A percentile compares a stretch with the other conserved stretches of the same genome.
These are phyloP conservation scores for Synchiropus splendidus DNA, from an alignment of 2,113 vertebrate genomes.

Conservation along the genomic window DNA sequence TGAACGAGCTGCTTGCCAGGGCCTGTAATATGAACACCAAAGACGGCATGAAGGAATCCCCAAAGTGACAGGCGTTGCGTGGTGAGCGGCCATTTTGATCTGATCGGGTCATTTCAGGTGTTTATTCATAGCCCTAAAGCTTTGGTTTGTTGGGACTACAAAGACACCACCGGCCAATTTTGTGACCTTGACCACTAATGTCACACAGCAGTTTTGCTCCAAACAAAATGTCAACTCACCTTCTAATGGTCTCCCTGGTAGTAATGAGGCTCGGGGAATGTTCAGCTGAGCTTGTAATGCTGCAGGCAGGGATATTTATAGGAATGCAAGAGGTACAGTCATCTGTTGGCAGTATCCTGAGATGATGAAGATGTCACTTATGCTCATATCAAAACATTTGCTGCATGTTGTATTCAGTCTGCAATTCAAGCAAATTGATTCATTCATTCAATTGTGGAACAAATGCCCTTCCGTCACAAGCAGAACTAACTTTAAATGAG, in stretches of 20 bases:
- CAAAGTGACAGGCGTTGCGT: too few species aligned
- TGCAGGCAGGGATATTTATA: conserved; percentile 31
- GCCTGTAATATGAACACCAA: too few species aligned
- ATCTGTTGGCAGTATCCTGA: conserved; percentile 21
- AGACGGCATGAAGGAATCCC: too few species aligned
- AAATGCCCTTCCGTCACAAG: too few species aligned
- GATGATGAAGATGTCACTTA: conserved; percentile 26
- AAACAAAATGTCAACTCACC: conserved; percentile 11
- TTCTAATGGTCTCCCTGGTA: not conserved
- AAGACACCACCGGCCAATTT: not conserved
- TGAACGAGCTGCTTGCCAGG: too few species aligned
- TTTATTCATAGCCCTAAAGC: conserved; percentile 21
- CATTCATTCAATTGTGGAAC: too few species aligned
- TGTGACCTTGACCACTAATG: conserved; percentile 6
- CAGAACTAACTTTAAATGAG: conserved; percentile 26
- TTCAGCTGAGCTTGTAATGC: conserved; percentile 6
- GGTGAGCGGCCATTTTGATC: conserved; percentile 26
- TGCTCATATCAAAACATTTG: conserved; percentile 1
- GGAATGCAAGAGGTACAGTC: conserved; percentile 19
- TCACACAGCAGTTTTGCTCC: not conserved
- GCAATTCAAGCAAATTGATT: too few species aligned
- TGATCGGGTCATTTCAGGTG: conserved; percentile 11
- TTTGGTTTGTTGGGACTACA: not conserved
- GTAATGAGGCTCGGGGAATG: conserved; percentile 7
- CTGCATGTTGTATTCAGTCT: not conserved